These are phyloP conservation scores for Turnix velox DNA, from an alignment of 2,113 vertebrate genomes.

Conservation along the genomic window DNA sequence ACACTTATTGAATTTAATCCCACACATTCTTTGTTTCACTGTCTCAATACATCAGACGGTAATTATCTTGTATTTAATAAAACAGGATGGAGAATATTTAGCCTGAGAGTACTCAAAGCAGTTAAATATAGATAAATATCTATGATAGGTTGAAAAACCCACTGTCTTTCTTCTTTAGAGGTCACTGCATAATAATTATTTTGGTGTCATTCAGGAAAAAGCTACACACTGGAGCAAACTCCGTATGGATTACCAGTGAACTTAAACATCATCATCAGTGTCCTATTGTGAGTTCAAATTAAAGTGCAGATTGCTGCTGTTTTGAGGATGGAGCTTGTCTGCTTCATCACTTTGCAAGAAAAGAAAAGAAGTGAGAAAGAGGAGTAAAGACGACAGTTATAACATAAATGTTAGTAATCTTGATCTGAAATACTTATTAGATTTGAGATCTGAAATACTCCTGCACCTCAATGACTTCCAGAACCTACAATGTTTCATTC, in stretches of 20 bases:
- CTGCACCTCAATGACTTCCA: not conserved
- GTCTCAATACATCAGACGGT: conserved; percentile 39
- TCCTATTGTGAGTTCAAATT: not conserved
- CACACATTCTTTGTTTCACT: conserved; percentile 43
- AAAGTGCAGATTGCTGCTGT: not conserved
- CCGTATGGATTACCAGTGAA: not conserved
- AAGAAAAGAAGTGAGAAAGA: not conserved
- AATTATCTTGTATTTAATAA: conserved; percentile 27
- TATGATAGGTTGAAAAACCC: not conserved
- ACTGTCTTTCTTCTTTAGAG: not conserved
- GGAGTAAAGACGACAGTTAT: not conserved
- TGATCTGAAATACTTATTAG: not conserved
- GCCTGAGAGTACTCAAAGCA: not conserved
- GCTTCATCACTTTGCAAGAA: not conserved
- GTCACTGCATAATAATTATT: not conserved
- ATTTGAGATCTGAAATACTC: too few species aligned
- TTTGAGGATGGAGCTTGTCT: not conserved
- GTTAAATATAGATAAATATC: conserved; percentile 29
- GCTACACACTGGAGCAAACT: not conserved
- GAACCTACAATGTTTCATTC: not conserved
- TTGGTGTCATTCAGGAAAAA: not conserved
- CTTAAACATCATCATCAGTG: not conserved
- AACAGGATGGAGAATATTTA: conserved; percentile 17
- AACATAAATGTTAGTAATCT: not conserved
- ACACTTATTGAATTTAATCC: conserved; percentile 34